Evolutionary conservation across 2,797 vertebrate species (phyloP), one percentile per base, ranked within the genome.

Genomic region (Nannoperca australis): DNA sequence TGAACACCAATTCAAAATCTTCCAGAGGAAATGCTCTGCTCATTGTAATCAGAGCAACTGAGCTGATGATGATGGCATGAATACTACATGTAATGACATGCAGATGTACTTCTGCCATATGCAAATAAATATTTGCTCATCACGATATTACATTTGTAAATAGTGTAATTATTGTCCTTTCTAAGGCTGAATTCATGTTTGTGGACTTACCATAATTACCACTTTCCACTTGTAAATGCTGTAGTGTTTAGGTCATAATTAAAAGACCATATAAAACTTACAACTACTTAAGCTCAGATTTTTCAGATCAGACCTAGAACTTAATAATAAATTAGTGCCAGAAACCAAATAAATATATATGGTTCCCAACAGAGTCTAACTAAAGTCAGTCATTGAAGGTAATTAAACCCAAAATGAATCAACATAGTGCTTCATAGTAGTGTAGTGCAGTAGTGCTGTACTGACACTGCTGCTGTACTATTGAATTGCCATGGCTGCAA

Each of bases 11-110:
- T 60, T 60, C 14, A 65, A 53, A 69, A 0, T 27, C 54, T 76
- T 73, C 44, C 30, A 55, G 36, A 54, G 45, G 32, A 83, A 75
- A 67, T 5, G 12, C 40, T 65, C n/a, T n/a, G n/a, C n/a, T n/a
- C 34, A 42, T n/a, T 60, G 54, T 61, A 47, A 70, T 79, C 75
- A 45, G 40, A 32, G 34, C 47, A 51, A 12, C 73, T 60, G 44
- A 38, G 27, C 40, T 64, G 66, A 69, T 74, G 49, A 36, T n/a
- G 2, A 55, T 44, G 50, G 24, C 8, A n/a, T 50, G 0, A 20
- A 6, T 8, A 17, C 2, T 0, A 49, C 7, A n/a, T 13, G n/a
- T 22, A 44, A 47, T 27, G 45, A 17, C 40, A 42, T 49, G 40
- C 32, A 68, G 17, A 56, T 54, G 64, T 45, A 62, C 8, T 40